phyloP scores from a whole-genome alignment of 2,888 invertebrate species.

The Tethea ocularis region DNA sequence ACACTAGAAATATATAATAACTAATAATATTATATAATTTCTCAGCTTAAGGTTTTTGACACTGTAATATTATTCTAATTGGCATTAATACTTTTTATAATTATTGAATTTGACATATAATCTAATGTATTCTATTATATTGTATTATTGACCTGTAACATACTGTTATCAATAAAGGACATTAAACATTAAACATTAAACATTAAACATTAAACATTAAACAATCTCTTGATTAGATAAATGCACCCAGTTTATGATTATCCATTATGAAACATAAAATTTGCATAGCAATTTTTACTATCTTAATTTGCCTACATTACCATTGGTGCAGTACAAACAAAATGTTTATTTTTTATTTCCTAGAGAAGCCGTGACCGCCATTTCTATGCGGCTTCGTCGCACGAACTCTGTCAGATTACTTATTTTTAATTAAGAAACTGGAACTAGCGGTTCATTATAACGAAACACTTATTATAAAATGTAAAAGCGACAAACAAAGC shows the following conservation, averaged over 20 bases:
- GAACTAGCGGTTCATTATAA: slow-evolving; percentile 36
- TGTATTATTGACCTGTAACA: too few relatives aligned
- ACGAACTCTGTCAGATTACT: slow-evolving; percentile 44
- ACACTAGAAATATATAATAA: too few relatives aligned
- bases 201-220: too few relatives aligned
- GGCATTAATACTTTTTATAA: too few relatives aligned
- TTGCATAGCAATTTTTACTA: slow-evolving; percentile 1
- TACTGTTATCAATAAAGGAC: too few relatives aligned
- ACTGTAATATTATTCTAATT: too few relatives aligned
- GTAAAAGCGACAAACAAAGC: slow-evolving; percentile 21
- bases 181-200: too few relatives aligned
- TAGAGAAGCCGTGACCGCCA: slow-evolving; percentile 43
- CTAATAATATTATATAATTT: too few relatives aligned
- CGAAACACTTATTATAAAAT: slow-evolving; percentile 28
- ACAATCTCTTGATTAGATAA: neutral
- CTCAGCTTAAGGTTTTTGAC: too few relatives aligned
- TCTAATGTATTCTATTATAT: too few relatives aligned
- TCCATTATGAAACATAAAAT: neutral
- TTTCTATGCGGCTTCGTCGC: slow-evolving; percentile 41
- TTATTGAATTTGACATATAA: too few relatives aligned
- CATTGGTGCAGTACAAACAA: slow-evolving; percentile 20
- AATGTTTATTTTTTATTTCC: slow-evolving; percentile 39
- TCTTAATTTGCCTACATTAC: neutral
- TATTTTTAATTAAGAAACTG: slow-evolving; percentile 53
- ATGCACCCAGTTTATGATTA: neutral